Percentiles rank a stretch among this genome's conserved stretches.
These are phyloP conservation scores for Elymnias hypermnestra DNA, from an alignment of 1,140 invertebrate species.

Conservation along the genomic window DNA sequence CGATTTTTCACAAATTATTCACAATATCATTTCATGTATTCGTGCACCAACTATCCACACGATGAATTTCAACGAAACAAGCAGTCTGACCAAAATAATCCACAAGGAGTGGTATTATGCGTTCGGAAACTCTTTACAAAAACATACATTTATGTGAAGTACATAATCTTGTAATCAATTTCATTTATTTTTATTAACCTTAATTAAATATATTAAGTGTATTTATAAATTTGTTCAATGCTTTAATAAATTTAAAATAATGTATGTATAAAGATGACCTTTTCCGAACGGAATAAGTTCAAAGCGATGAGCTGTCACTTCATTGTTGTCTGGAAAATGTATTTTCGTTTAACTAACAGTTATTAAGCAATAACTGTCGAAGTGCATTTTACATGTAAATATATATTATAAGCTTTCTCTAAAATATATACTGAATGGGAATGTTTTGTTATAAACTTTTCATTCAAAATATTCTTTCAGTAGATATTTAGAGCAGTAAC, in stretches of 20 bases:
- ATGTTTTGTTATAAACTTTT: neutral
- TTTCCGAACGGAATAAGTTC: constrained; percentile 18
- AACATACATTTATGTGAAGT: no score
- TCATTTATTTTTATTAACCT: no score
- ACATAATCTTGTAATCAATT: no score
- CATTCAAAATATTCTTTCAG: neutral
- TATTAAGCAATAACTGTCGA: no score
- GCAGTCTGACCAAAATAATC: constrained; percentile 37
- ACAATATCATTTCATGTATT: constrained; percentile 20
- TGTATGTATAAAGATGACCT: neutral
- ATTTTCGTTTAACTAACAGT: neutral
- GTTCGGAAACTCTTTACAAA: neutral
- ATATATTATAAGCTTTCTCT: no score
- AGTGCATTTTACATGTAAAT: no score
- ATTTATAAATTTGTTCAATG: no score
- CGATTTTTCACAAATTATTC: constrained; percentile 7
- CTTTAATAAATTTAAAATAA: no score
- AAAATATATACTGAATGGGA: neutral
- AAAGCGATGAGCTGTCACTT: constrained; percentile 16
- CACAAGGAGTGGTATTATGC: constrained; percentile 39
- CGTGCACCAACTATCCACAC: constrained; percentile 12
- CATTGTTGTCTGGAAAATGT: constrained; percentile 19
- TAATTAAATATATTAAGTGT: no score
- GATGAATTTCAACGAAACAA: constrained; percentile 14
- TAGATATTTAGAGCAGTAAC: neutral